These are phyloP conservation scores for Acromyrmex echinatior DNA, from an alignment of 1,140 invertebrate genomes.

Conservation along the genomic window DNA sequence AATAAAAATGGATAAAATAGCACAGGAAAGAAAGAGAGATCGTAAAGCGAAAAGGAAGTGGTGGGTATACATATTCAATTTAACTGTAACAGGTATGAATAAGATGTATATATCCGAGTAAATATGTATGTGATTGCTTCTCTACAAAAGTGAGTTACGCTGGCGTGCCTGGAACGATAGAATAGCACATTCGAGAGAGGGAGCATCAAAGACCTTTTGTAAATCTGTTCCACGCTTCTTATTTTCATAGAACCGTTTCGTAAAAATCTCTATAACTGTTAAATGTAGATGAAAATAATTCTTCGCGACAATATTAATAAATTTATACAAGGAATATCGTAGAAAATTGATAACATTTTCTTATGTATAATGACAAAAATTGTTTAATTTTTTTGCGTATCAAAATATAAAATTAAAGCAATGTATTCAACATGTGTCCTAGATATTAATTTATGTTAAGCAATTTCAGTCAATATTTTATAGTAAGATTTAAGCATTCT, in stretches of 20 bases:
- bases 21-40: not conserved
- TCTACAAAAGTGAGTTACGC: constrained; percentile 62
- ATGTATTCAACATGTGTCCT: not conserved
- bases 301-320: not conserved
- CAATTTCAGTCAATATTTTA: constrained; percentile 1
- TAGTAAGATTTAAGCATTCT: not conserved
- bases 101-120: constrained; percentile 65
- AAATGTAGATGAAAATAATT: not conserved
- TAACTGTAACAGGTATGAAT: constrained; percentile 69
- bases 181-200: constrained; percentile 28
- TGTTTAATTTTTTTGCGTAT: not conserved
- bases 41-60: constrained; percentile 29
- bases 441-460: not conserved
- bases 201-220: constrained; percentile 65
- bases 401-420: not conserved
- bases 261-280: constrained; percentile 32
- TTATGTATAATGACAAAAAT: not conserved
- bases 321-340: not conserved
- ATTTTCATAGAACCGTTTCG: constrained; percentile 58
- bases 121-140: constrained; percentile 65
- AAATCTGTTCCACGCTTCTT: constrained; percentile 48
- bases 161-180: constrained; percentile 39
- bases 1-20: constrained; percentile 20
- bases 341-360: not conserved
- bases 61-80: constrained; percentile 68